phyloP scores from a whole-genome alignment of 37 sponge, comb jelly and placozoan species.

The Eunapius fragilis region DNA sequence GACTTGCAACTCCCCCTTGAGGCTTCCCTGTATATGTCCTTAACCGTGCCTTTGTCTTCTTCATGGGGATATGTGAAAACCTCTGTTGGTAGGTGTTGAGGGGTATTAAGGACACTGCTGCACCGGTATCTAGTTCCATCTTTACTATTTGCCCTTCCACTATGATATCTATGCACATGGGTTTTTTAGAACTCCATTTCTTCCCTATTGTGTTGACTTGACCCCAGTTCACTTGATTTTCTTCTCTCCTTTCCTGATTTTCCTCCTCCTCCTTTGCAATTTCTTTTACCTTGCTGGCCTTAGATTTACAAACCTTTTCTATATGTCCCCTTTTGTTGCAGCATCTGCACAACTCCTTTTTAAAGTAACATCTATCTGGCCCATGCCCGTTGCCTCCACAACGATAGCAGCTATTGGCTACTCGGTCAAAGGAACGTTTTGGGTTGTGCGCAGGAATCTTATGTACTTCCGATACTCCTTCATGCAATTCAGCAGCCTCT shows the following conservation, averaged over 20 bases:
- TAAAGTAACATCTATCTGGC: not conserved
- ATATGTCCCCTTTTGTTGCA: conserved; percentile 1
- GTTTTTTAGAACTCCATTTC: not conserved
- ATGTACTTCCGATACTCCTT: not conserved
- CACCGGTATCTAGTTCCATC: conserved; percentile 4
- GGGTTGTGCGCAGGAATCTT: not conserved
- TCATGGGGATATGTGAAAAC: not conserved
- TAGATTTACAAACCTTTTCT: not conserved
- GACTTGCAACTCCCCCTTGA: not conserved
- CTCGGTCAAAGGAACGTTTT: not conserved
- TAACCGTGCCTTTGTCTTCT: not conserved
- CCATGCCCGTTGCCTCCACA: conserved; percentile 12
- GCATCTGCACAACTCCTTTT: not conserved
- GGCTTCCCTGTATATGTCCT: not conserved
- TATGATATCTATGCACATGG: not conserved
- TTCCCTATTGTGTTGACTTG: not conserved
- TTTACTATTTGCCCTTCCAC: not conserved
- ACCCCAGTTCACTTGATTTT: not conserved
- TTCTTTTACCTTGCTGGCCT: not conserved
- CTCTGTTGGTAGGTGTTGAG: not conserved
- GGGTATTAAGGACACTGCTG: conserved; percentile 1
- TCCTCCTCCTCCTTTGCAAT: not conserved
- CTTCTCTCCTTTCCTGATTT: not conserved
- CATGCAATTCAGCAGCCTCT: not conserved
- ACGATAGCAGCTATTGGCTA: not conserved